Percentiles rank a stretch among this genome's conserved stretches.
These are phyloP conservation scores for Lymantria dispar DNA, from an alignment of 2,888 invertebrate genomes.

Conservation along the genomic window DNA sequence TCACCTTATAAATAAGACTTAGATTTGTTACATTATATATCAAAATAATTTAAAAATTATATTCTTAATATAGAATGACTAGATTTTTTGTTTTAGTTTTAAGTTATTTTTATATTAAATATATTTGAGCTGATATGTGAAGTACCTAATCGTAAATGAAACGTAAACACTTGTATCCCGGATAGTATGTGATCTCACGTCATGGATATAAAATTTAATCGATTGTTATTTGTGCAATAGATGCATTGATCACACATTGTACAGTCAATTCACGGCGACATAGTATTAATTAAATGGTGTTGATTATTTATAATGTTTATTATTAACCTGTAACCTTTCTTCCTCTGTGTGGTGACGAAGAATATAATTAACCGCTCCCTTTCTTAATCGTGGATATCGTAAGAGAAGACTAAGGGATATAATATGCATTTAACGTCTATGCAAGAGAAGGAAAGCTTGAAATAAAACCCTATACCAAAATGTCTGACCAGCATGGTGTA, in stretches of 20 bases:
- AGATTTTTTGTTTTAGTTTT: constrained; percentile 51
- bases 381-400: too few relatives aligned
- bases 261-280: constrained; percentile 55
- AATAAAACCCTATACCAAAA: too few relatives aligned
- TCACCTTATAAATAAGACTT: constrained; percentile 77
- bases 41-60: constrained; percentile 65
- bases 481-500: too few relatives aligned
- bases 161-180: constrained; percentile 56
- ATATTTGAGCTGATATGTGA: constrained; percentile 68
- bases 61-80: constrained; percentile 40
- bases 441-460: too few relatives aligned
- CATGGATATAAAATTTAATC: constrained; percentile 35
- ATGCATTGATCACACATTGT: constrained; percentile 58
- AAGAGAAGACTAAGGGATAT: too few relatives aligned
- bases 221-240: constrained; percentile 64
- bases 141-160: constrained; percentile 49
- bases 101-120: constrained; percentile 77
- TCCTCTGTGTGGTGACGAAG: too few relatives aligned
- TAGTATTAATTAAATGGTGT: constrained; percentile 76
- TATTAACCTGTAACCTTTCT: constrained; percentile 16
- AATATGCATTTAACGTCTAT: too few relatives aligned
- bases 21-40: constrained; percentile 62
- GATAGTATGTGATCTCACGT: constrained; percentile 70
- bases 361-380: too few relatives aligned
- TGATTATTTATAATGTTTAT: constrained; percentile 51